Percentiles rank a stretch among this genome's conserved stretches.
Conservation (phyloP, 1,140 invertebrate species). For the Mesaphorura yosii region DNA sequence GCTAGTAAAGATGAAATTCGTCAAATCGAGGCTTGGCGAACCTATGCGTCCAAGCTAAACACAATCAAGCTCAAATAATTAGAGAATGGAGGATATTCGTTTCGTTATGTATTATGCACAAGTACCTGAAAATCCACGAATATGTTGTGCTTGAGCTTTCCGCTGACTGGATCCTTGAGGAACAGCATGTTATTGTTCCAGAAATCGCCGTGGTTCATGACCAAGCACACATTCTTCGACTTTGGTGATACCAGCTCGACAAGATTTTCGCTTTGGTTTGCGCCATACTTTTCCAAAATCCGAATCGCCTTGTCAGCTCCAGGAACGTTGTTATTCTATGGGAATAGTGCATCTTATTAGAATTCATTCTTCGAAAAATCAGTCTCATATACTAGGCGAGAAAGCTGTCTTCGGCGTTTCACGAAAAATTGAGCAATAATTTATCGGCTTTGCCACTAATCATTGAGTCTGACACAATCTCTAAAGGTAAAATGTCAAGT, state of each 20-base stretch:
- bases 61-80: not conserved
- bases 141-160: not conserved
- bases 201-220: slow-evolving; percentile 4
- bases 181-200: slow-evolving; percentile 11
- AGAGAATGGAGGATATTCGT: no score
- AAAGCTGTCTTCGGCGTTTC: no score
- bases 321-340: not conserved
- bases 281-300: not conserved
- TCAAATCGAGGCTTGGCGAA: not conserved
- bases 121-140: slow-evolving; percentile 7
- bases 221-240: not conserved
- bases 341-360: no score
- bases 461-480: no score
- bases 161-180: not conserved
- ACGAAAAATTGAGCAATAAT: no score
- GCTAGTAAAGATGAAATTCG: not conserved
- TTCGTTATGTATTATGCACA: not conserved
- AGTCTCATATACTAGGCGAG: no score
- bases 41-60: not conserved
- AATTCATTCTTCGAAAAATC: no score
- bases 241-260: not conserved
- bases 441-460: no score
- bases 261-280: not conserved
- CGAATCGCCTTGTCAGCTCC: not conserved
- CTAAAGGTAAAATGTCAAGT: no score